phyloP scores from a whole-genome alignment of 1,140 invertebrate species.

The Euwallacea fornicatus region DNA sequence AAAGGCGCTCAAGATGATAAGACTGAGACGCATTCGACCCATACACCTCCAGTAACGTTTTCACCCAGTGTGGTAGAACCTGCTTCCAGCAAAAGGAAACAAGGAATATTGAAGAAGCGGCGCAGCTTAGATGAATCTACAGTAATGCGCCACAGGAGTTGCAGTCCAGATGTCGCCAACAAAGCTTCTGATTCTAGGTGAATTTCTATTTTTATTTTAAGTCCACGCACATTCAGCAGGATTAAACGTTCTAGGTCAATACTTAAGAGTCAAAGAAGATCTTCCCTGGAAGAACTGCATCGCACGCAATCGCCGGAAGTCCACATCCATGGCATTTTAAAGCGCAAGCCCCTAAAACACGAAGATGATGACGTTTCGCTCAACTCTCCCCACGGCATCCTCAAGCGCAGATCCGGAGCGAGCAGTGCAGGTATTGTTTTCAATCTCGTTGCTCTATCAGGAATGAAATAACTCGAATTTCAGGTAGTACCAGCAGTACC shows the following conservation, averaged over 20 bases:
- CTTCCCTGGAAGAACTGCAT: constrained; percentile 68
- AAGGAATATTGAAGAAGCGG: constrained; percentile 78
- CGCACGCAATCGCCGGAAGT: constrained; percentile 59
- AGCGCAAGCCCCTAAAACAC: constrained; percentile 64
- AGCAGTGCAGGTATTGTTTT: constrained; percentile 55
- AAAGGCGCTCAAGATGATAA: constrained; percentile 62
- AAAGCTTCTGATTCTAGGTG: constrained; percentile 55
- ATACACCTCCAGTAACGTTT: constrained; percentile 70
- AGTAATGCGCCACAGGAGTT: constrained; percentile 66
- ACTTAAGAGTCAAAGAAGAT: constrained; percentile 67
- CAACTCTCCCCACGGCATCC: constrained; percentile 71
- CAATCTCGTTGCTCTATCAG: not conserved
- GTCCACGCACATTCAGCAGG: not conserved
- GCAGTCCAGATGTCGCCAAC: constrained; percentile 67
- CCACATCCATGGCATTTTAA: constrained; percentile 67
- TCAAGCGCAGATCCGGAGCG: constrained; percentile 68
- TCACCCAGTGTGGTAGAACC: constrained; percentile 67
- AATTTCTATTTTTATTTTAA: constrained; percentile 3
- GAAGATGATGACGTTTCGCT: constrained; percentile 60
- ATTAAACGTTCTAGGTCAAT: constrained; percentile 60
- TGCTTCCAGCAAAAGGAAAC: constrained; percentile 60
- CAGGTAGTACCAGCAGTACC: constrained; percentile 54
- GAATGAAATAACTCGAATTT: not conserved
- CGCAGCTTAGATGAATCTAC: constrained; percentile 77
- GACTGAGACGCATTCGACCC: constrained; percentile 57